Percentiles rank a stretch among this genome's conserved stretches.
Conservation (phyloP, 2,113 vertebrate genomes). For the Hypomesus transpacificus region DNA sequence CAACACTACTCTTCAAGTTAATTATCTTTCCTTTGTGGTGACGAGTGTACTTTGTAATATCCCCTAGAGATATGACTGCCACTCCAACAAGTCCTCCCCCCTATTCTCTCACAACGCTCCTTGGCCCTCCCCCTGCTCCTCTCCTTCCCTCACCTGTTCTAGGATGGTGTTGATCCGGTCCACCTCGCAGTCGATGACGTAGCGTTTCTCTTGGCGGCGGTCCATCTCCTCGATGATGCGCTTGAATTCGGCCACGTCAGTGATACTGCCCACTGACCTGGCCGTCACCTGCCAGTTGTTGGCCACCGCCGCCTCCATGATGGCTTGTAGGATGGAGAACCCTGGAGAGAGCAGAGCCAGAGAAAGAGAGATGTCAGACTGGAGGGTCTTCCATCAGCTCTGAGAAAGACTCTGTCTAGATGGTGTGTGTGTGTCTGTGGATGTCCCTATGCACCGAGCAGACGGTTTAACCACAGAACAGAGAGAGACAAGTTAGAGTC, state of each 20-base stretch:
- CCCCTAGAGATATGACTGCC: background rate
- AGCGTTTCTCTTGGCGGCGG: slow-evolving; percentile 95
- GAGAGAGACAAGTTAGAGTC: slow-evolving; percentile 11
- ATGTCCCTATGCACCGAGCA: slow-evolving; percentile 39
- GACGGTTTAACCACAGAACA: slow-evolving; percentile 48
- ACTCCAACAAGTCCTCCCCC: background rate
- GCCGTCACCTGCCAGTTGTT: slow-evolving; percentile 99
- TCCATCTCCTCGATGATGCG: slow-evolving; percentile 99
- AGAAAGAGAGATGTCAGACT: slow-evolving; percentile 8
- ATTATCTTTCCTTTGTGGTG: background rate
- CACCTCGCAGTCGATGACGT: slow-evolving; percentile 95
- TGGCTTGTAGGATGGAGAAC: slow-evolving; percentile 97
- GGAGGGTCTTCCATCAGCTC: background rate
- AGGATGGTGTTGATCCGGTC: slow-evolving; percentile 95
- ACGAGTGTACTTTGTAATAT: too few species aligned
- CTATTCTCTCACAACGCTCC: background rate
- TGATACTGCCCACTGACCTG: slow-evolving; percentile 92
- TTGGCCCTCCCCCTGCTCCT: background rate
- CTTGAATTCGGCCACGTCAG: slow-evolving; percentile 90
- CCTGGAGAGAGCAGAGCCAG: slow-evolving; percentile 70
- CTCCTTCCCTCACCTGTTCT: slow-evolving; percentile 82
- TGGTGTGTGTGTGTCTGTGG: background rate
- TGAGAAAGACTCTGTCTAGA: slow-evolving; percentile 17
- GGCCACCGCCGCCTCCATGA: slow-evolving; percentile 97
- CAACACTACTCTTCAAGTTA: too few species aligned